Evolutionary conservation across 2,113 vertebrate genomes (phyloP).

Genomic region (Paramisgurnus dabryanus): DNA sequence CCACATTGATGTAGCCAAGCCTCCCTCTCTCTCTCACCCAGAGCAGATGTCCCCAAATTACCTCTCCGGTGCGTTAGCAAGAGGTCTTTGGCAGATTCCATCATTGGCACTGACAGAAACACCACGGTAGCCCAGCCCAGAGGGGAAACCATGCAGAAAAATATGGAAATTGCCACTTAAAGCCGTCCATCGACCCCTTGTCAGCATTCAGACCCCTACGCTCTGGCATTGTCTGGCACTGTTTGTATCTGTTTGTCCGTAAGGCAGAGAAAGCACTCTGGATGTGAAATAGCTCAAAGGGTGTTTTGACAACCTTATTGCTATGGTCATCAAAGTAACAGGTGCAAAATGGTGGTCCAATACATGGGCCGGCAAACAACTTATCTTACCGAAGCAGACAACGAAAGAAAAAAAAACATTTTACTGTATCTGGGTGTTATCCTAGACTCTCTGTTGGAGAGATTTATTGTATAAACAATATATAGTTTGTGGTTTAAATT

Average conservation of each 20-base stretch:
- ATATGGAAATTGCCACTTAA: constrained; percentile 68
- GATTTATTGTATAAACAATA: background rate
- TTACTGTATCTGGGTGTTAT: background rate
- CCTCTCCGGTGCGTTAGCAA: constrained; percentile 55
- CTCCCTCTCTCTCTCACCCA: constrained; percentile 13
- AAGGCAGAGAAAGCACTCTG: background rate
- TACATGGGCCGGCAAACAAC: background rate
- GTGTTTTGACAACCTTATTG: constrained; percentile 28
- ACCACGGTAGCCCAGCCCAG: constrained; percentile 55
- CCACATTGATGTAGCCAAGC: constrained; percentile 31
- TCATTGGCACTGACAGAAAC: constrained; percentile 60
- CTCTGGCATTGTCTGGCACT: constrained; percentile 26
- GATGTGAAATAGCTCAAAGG: constrained; percentile 11
- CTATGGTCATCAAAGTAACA: constrained; percentile 5
- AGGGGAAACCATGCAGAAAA: constrained; percentile 62
- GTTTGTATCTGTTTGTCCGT: constrained; percentile 33
- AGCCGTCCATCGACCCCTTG: constrained; percentile 54
- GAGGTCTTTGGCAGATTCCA: constrained; percentile 62
- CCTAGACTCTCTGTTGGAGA: background rate
- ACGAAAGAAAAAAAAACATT: background rate
- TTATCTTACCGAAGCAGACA: constrained; percentile 1
- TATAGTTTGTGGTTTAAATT: background rate
- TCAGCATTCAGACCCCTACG: constrained; percentile 45
- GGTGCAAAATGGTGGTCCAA: background rate
- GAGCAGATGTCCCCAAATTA: constrained; percentile 61